phyloP scores from a whole-genome alignment of 2,797 vertebrate species.

The Sebastes kiyomatsui region DNA sequence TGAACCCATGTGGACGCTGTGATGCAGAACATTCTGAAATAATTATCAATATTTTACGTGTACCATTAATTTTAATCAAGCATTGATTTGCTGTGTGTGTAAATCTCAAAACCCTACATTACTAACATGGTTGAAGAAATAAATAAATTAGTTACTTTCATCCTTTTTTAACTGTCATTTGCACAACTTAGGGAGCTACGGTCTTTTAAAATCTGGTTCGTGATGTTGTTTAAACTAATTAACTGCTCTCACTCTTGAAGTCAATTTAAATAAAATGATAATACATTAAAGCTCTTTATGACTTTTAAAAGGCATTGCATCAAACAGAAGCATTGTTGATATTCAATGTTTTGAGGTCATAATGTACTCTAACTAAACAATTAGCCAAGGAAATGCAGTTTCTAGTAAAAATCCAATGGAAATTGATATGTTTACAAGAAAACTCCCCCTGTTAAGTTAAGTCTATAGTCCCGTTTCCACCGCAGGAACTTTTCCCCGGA shows the following conservation, averaged over 20 bases:
- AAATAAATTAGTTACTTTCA: neutral
- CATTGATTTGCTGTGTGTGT: neutral
- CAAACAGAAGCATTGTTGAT: neutral
- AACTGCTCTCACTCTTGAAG: neutral
- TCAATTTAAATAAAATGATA: neutral
- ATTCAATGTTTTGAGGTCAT: neutral
- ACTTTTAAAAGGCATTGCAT: neutral
- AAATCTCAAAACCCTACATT: neutral
- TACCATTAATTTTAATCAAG: constrained; percentile 14
- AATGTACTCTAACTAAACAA: neutral
- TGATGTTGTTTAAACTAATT: neutral
- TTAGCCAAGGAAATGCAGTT: neutral
- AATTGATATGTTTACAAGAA: neutral
- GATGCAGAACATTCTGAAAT: constrained; percentile 11
- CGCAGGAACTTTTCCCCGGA: too few relatives aligned
- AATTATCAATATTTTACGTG: neutral
- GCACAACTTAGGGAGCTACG: neutral
- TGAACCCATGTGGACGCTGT: neutral
- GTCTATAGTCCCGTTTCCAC: neutral
- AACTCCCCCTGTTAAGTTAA: neutral
- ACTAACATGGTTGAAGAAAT: neutral
- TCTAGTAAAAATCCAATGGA: neutral
- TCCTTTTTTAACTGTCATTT: neutral
- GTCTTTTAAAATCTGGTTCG: neutral
- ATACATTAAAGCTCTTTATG: neutral